These are phyloP conservation scores for Selene dorsalis DNA, from an alignment of 2,797 vertebrate species.

Conservation along the genomic window DNA sequence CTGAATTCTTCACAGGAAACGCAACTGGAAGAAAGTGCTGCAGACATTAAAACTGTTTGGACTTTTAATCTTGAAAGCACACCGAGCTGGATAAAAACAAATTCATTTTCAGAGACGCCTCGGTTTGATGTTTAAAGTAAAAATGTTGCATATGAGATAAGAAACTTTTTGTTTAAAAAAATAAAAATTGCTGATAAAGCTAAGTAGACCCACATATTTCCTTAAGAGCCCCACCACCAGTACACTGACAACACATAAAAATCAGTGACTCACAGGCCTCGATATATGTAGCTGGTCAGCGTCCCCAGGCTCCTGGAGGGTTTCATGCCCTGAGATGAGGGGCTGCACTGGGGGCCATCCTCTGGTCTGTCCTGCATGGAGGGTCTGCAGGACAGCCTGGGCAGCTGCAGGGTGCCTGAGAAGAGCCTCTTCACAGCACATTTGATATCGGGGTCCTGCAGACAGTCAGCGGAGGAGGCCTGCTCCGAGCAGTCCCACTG, in stretches of 20 bases:
- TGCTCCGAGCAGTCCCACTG: constrained; percentile 75
- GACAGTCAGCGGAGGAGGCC: constrained; percentile 29
- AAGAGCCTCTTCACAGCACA: constrained; percentile 81
- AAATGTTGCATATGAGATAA: background rate
- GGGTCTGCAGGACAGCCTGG: constrained; percentile 78
- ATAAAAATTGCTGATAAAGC: background rate
- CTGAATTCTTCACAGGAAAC: background rate
- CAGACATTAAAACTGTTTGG: background rate
- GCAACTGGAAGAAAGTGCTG: background rate
- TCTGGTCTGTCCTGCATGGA: constrained; percentile 51
- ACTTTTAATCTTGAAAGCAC: constrained; percentile 12
- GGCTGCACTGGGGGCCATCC: constrained; percentile 27
- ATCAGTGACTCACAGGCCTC: constrained; percentile 64
- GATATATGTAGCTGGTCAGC: constrained; percentile 67
- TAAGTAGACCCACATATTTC: background rate
- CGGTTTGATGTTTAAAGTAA: background rate
- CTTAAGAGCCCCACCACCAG: background rate
- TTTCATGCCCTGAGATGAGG: constrained; percentile 68
- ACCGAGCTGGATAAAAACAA: background rate
- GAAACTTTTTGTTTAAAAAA: background rate
- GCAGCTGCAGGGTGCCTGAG: constrained; percentile 85
- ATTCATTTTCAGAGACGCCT: background rate
- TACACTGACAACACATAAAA: background rate
- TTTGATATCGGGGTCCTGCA: constrained; percentile 24
- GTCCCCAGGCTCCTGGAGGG: constrained; percentile 76